Base-by-base conservation (phyloP, 2,797 vertebrate species). In the Myotis vivesi region DNA sequence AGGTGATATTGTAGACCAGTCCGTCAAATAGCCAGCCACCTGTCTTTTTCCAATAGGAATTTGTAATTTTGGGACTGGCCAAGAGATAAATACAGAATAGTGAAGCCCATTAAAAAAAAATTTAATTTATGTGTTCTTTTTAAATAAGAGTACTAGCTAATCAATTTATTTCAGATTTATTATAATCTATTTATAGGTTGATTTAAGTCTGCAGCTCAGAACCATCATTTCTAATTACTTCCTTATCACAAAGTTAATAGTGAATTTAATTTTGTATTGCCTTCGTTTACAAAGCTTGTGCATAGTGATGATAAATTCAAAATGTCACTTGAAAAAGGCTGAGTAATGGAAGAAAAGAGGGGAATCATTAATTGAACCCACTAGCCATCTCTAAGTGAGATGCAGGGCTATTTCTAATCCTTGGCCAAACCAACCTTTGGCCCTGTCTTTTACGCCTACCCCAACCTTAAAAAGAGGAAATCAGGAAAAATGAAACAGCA, bases 41-140 rank as follows among this genome's bases (percentile, higher is more conserved):
- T 82, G 55, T 53, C 55, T 51, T 95, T 96, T 86, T 53, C 57
- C 76, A 91, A 25, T 30, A 44, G 36, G 28, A 87, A 83, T 68
- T 44, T 72, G 19, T 79, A 73, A 95, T 91, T 82, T 94, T 72
- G 5, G 3, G 62, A 51, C 41, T 83, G n/a, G 8, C 75, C 64
- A 76, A 41, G 75, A 36, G 59, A 87, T 46, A 77, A 77, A 93
- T 64, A 89, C 81, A 91, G 55, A 90, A 84, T 33, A 51, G 30
- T 36, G 62, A 89, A 25, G 15, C 72, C 30, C n/a, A 66, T 91
- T 85, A 1, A 62, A 30, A 62, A 4, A 46, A 46, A 2, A 46
- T 41, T 41, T 49, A 68, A 76, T 87, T 53, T 19, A 36, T 71
- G 44, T 64, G 55, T 68, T 51, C 66, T 88, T 92, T 75, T 66